These are phyloP conservation scores for Piaya cayana DNA, from an alignment of 2,113 vertebrate genomes.

Conservation along the genomic window DNA sequence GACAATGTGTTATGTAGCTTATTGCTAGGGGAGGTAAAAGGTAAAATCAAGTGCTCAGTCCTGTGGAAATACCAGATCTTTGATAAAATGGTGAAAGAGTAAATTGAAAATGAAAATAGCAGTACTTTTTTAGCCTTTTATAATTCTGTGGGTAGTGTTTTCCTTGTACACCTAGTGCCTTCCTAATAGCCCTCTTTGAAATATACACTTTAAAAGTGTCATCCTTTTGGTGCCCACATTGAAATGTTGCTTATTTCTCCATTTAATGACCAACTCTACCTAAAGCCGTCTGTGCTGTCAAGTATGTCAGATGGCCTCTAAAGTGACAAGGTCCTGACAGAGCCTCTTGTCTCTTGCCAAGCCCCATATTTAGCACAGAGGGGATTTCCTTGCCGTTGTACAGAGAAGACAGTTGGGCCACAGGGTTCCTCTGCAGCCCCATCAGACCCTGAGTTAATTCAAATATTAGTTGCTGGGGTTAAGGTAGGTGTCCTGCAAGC, in stretches of 20 bases:
- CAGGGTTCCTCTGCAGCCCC: not conserved
- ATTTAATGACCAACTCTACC: not conserved
- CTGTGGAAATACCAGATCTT: not conserved
- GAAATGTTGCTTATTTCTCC: not conserved
- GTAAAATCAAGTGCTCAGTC: not conserved
- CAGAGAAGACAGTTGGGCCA: conserved; percentile 21
- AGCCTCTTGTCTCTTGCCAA: not conserved
- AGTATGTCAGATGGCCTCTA: not conserved
- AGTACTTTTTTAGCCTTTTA: not conserved
- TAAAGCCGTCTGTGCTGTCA: not conserved
- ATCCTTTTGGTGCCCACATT: not conserved
- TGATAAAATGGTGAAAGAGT: not conserved
- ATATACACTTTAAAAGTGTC: not conserved
- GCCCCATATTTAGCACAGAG: conserved; percentile 33
- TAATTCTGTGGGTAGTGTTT: not conserved
- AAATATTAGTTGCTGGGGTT: not conserved
- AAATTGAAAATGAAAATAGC: not conserved
- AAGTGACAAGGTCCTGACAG: not conserved
- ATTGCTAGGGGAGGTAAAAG: not conserved
- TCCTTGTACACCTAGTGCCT: not conserved
- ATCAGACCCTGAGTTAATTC: not conserved
- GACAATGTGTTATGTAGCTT: not conserved
- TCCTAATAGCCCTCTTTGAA: not conserved
- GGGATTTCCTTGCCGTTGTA: conserved; percentile 45
- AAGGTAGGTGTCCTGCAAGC: not conserved